A percentile compares a stretch with the other conserved stretches of the same genome.
phyloP scores from a whole-genome alignment of 1,140 invertebrate species.

The Bombus balteatus region DNA sequence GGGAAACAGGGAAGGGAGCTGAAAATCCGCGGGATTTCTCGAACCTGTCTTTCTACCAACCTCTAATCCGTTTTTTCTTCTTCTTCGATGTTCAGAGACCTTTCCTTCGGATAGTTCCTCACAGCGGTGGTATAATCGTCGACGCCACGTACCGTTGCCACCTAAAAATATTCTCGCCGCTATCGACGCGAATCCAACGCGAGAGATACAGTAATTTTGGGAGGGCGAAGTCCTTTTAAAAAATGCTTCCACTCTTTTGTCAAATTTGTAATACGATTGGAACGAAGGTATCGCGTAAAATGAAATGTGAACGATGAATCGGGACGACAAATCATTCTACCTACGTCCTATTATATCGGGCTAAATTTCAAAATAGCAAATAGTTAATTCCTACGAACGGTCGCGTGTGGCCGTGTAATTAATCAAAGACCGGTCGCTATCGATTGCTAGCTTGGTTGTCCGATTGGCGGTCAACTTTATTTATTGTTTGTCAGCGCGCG shows the following conservation, averaged over 20 bases:
- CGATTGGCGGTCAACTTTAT: conserved; percentile 54
- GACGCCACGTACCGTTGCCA: neutral
- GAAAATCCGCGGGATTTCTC: conserved; percentile 67
- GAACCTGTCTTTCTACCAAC: conserved; percentile 54
- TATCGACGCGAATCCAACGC: neutral
- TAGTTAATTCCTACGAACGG: conserved; percentile 51
- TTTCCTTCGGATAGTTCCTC: conserved; percentile 52
- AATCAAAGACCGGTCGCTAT: conserved; percentile 58
- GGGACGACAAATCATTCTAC: neutral
- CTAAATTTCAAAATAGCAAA: conserved; percentile 18
- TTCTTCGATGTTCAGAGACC: conserved; percentile 8
- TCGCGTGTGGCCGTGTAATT: conserved; percentile 37
- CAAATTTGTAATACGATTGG: neutral
- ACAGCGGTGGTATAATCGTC: conserved; percentile 55
- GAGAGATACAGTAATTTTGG: neutral
- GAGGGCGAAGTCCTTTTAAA: too few species aligned
- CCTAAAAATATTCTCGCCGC: conserved; percentile 31
- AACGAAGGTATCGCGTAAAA: neutral
- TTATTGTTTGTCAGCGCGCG: conserved; percentile 51
- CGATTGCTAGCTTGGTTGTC: conserved; percentile 49
- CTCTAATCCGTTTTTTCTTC: conserved; percentile 53
- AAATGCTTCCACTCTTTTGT: neutral
- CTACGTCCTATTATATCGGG: neutral
- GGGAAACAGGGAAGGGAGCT: neutral
- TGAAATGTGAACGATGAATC: conserved; percentile 10